These are phyloP conservation scores for Microctenopoma stevenorrisi DNA, from an alignment of 2,797 vertebrate species.

Conservation along the genomic window DNA sequence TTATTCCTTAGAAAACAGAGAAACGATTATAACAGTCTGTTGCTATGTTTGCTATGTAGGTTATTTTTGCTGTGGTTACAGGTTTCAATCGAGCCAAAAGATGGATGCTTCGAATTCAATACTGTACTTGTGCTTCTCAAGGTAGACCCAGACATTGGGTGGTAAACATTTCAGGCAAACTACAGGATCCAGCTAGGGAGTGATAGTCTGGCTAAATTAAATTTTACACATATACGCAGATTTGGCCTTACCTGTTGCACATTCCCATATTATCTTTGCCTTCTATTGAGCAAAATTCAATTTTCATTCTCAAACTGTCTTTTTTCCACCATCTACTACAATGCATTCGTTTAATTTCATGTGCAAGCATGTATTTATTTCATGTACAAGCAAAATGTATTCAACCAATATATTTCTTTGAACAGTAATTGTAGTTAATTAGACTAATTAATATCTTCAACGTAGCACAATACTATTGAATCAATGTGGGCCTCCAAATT, in stretches of 20 bases:
- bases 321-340: conserved; percentile 66
- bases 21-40: conserved; percentile 87
- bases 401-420: conserved; percentile 80
- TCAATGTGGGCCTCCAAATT: conserved; percentile 81
- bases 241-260: conserved; percentile 81
- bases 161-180: conserved; percentile 75
- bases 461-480: conserved; percentile 82
- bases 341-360: conserved; percentile 73
- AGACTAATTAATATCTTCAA: conserved; percentile 81
- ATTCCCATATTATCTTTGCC: conserved; percentile 77
- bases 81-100: conserved; percentile 74
- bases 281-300: conserved; percentile 65
- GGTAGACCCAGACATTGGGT: conserved; percentile 66
- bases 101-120: conserved; percentile 69
- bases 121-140: conserved; percentile 84
- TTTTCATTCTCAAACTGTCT: conserved; percentile 64
- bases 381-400: conserved; percentile 83
- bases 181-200: conserved; percentile 66
- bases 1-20: conserved; percentile 85
- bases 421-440: conserved; percentile 83
- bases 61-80: conserved; percentile 80
- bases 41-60: conserved; percentile 71
- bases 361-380: conserved; percentile 81
- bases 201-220: conserved; percentile 72
- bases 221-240: conserved; percentile 75